Evolutionary conservation across 2,797 vertebrate genomes (phyloP).

Genomic region (Percopsis omiscomaycus): DNA sequence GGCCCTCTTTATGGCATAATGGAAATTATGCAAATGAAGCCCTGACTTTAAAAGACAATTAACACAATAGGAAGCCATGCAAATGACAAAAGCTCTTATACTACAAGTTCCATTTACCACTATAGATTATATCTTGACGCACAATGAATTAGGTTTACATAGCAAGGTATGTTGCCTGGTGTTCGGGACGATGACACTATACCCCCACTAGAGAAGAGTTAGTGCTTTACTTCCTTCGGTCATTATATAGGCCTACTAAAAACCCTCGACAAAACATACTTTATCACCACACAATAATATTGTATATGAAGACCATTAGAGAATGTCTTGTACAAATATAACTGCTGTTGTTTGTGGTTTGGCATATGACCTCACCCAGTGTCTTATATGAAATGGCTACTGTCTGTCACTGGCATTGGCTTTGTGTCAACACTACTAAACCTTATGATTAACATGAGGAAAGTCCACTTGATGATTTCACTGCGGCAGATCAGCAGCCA

Average conservation of each 20-base stretch:
- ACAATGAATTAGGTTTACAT: no score
- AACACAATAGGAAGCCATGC: not conserved
- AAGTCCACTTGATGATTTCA: conserved; percentile 40
- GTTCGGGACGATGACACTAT: not conserved
- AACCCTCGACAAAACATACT: not conserved
- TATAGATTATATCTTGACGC: no score
- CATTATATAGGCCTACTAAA: conserved; percentile 5
- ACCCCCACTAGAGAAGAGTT: conserved; percentile 23
- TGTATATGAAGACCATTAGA: no score
- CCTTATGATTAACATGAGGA: conserved; percentile 51
- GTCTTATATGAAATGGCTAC: not conserved
- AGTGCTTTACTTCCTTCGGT: conserved; percentile 14
- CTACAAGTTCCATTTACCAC: no score
- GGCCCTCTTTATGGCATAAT: conserved; percentile 6
- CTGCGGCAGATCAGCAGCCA: conserved; percentile 49
- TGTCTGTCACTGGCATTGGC: conserved; percentile 19
- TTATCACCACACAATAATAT: not conserved
- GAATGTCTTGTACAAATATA: no score
- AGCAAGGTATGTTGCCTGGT: no score
- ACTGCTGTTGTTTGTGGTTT: not conserved
- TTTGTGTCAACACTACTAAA: conserved; percentile 47
- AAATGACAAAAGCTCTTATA: not conserved
- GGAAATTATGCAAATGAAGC: conserved; percentile 10
- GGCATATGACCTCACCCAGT: not conserved
- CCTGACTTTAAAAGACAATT: conserved; percentile 7